phyloP scores from a whole-genome alignment of 2,797 vertebrate species.

The Podarcis lilfordi region DNA sequence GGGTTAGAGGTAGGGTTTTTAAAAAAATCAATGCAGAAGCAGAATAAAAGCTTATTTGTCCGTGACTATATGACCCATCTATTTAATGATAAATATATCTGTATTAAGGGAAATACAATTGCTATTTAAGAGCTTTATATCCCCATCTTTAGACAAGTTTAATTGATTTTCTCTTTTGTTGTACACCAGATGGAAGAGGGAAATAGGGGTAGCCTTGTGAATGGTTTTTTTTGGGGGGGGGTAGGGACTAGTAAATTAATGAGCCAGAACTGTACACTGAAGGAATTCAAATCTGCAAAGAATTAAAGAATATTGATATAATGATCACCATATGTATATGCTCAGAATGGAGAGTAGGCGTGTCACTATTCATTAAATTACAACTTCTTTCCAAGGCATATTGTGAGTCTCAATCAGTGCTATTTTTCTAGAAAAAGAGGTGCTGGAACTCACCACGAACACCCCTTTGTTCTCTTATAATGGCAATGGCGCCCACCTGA shows the following conservation, averaged over 20 bases:
- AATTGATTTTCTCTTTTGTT: not conserved
- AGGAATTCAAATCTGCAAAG: not conserved
- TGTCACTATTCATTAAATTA: not conserved
- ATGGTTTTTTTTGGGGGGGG: not conserved
- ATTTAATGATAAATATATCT: not conserved
- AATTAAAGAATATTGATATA: not conserved
- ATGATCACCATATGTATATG: not conserved
- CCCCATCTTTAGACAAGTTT: not conserved
- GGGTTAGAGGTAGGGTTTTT: not conserved
- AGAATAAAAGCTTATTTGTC: not conserved
- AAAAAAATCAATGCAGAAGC: not conserved
- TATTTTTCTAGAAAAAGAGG: too few species aligned
- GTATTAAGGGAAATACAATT: not conserved
- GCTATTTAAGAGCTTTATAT: not conserved
- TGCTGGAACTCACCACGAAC: too few species aligned
- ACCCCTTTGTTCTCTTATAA: too few species aligned
- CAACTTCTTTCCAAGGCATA: too few species aligned
- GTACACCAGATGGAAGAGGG: not conserved
- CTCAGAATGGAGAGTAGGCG: not conserved
- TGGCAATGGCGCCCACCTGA: too few species aligned
- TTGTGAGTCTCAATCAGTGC: too few species aligned
- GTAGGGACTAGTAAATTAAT: not conserved
- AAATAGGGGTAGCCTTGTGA: not conserved
- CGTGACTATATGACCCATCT: not conserved
- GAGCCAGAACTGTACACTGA: not conserved